Conservation (phyloP, 1,140 invertebrate genomes). For the Sitophilus oryzae region DNA sequence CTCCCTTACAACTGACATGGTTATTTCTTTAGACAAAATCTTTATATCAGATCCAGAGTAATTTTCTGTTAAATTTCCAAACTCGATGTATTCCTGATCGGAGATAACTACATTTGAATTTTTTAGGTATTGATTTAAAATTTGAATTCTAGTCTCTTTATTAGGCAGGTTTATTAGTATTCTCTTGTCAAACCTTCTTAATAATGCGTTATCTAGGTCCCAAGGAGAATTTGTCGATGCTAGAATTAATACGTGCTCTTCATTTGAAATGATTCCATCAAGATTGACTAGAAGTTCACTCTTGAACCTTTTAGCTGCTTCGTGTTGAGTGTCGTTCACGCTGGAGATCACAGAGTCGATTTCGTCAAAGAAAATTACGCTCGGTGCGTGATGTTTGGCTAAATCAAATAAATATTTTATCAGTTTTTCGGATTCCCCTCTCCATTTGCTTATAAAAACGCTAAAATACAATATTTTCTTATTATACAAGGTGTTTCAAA, state of each 20-base stretch:
- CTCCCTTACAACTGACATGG: slow-evolving; percentile 55
- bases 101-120: slow-evolving; percentile 40
- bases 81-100: slow-evolving; percentile 46
- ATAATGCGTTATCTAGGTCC: slow-evolving; percentile 72
- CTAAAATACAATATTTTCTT: slow-evolving; percentile 46
- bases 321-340: slow-evolving; percentile 73
- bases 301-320: slow-evolving; percentile 86
- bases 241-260: slow-evolving; percentile 71
- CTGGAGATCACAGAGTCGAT: slow-evolving; percentile 82
- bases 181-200: slow-evolving; percentile 82
- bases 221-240: slow-evolving; percentile 90
- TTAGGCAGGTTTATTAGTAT: slow-evolving; percentile 76
- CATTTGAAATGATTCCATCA: slow-evolving; percentile 68
- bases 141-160: slow-evolving; percentile 53
- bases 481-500: too few relatives aligned
- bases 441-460: slow-evolving; percentile 86
- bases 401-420: slow-evolving; percentile 82
- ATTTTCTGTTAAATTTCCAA: slow-evolving; percentile 61
- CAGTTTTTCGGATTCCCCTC: slow-evolving; percentile 92
- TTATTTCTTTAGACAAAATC: slow-evolving; percentile 81
- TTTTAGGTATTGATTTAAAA: slow-evolving; percentile 58
- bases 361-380: slow-evolving; percentile 95
- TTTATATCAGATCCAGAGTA: slow-evolving; percentile 89
- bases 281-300: slow-evolving; percentile 88
- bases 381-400: slow-evolving; percentile 78